A percentile compares a stretch with the other conserved stretches of the same genome.
Evolutionary conservation across 2,888 invertebrate genomes (phyloP).

Genomic region (Drosophila quinaria): DNA sequence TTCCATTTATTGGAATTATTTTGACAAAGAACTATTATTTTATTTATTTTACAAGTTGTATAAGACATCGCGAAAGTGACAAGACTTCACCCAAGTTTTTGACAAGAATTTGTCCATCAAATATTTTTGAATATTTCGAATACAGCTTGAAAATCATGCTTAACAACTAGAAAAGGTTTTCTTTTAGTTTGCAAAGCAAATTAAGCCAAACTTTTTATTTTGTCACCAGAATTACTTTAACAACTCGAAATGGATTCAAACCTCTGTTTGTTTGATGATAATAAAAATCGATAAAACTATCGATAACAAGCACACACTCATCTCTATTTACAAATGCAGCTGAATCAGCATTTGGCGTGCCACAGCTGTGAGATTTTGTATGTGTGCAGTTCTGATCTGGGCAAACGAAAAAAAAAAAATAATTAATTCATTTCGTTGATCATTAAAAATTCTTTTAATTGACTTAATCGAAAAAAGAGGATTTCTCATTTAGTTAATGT

Average conservation of each 20-base stretch:
- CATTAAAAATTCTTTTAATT: constrained; percentile 2
- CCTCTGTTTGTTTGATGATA: not conserved
- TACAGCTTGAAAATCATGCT: not conserved
- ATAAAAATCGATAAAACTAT: not conserved
- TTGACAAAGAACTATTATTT: too few species aligned
- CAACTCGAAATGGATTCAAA: too few species aligned
- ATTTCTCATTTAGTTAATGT: constrained; percentile 22
- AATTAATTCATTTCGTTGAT: not conserved
- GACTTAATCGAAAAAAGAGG: constrained; percentile 17
- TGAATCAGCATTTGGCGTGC: not conserved
- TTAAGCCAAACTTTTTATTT: too few species aligned
- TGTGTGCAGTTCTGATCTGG: constrained; percentile 30
- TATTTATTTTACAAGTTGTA: too few species aligned
- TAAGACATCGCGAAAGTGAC: too few species aligned
- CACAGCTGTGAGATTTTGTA: constrained; percentile 17
- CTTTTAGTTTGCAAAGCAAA: too few species aligned
- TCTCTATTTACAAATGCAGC: not conserved
- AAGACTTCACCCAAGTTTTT: too few species aligned
- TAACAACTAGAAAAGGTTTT: too few species aligned
- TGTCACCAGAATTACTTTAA: too few species aligned
- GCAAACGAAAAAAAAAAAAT: not conserved
- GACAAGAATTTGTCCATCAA: too few species aligned
- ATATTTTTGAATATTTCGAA: not conserved
- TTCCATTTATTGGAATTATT: too few species aligned
- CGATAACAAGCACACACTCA: not conserved